phyloP scores from a whole-genome alignment of 2,888 invertebrate species.

The Pseudoips prasinana region DNA sequence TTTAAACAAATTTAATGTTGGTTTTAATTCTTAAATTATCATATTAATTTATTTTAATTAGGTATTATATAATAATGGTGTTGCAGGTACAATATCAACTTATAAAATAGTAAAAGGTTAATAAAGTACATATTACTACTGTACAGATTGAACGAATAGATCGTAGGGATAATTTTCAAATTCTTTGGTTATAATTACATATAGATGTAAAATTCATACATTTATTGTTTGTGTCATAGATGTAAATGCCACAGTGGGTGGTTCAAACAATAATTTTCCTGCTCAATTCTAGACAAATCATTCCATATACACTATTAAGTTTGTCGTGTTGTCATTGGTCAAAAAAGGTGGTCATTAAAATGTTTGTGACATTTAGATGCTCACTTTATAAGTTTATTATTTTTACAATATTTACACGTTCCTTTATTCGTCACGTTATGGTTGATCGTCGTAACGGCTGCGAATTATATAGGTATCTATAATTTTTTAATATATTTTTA shows the following conservation, averaged over 20 bases:
- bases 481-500: no score
- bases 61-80: constrained; percentile 33
- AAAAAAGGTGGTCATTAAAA: not conserved
- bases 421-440: no score
- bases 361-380: constrained; percentile 28
- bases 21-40: no score
- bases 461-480: no score
- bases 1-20: no score
- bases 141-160: constrained; percentile 22
- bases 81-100: constrained; percentile 54
- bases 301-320: no score
- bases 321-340: no score
- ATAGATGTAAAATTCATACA: constrained; percentile 13
- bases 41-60: constrained; percentile 6
- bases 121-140: constrained; percentile 21
- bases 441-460: no score
- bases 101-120: constrained; percentile 30
- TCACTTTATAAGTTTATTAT: constrained; percentile 13
- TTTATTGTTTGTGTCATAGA: constrained; percentile 13
- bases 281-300: not conserved
- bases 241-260: constrained; percentile 24
- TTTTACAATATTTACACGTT: constrained; percentile 32
- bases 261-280: not conserved
- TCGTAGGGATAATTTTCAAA: constrained; percentile 35
- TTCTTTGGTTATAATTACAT: constrained; percentile 37